A percentile compares a stretch with the other conserved stretches of the same genome.
These are phyloP conservation scores for Rhynchophorus ferrugineus DNA, from an alignment of 1,140 invertebrate species.

Conservation along the genomic window DNA sequence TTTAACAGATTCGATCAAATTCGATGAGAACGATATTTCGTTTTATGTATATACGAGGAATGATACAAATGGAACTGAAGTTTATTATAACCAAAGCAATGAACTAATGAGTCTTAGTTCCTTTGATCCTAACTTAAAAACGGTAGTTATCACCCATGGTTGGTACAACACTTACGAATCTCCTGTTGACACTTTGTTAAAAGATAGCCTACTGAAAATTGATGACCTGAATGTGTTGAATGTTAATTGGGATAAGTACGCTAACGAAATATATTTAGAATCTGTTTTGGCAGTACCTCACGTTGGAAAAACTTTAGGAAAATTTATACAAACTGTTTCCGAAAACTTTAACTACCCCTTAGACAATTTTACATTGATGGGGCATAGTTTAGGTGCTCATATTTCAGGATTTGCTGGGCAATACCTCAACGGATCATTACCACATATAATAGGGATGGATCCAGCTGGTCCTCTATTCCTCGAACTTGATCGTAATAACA, in stretches of 20 bases:
- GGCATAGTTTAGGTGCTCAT: constrained; percentile 63
- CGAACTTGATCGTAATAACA: constrained; percentile 31
- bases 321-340: constrained; percentile 47
- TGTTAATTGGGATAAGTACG: constrained; percentile 47
- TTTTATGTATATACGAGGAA: neutral
- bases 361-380: constrained; percentile 51
- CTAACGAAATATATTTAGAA: constrained; percentile 39
- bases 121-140: constrained; percentile 1
- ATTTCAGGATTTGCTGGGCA: constrained; percentile 53
- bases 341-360: constrained; percentile 40
- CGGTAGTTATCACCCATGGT: constrained; percentile 34
- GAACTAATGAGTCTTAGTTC: neutral
- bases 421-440: constrained; percentile 33
- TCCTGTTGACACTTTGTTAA: constrained; percentile 33
- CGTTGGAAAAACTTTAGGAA: constrained; percentile 45
- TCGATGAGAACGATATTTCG: neutral
- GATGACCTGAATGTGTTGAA: constrained; percentile 49
- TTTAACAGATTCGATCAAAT: neutral
- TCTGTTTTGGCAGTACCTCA: constrained; percentile 43
- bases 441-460: constrained; percentile 34
- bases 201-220: constrained; percentile 36
- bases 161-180: constrained; percentile 33
- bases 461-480: neutral
- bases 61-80: neutral
- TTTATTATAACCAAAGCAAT: neutral